Base-by-base conservation (phyloP, 2,113 vertebrate genomes). In the Cynocephalus volans region DNA sequence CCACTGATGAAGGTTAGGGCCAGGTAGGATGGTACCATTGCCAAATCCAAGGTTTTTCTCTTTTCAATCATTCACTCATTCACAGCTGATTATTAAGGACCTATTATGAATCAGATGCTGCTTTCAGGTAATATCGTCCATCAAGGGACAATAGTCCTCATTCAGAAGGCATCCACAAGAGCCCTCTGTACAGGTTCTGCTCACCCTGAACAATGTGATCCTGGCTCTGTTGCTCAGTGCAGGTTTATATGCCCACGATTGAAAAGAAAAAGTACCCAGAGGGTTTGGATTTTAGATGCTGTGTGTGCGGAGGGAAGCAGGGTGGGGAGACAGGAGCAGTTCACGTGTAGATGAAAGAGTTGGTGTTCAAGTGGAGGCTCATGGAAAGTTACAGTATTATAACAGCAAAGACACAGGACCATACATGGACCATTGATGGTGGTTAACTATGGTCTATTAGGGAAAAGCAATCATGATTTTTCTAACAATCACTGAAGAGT, bases 301-400 rank as follows among this genome's bases (percentile, higher is more conserved):
- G 3, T 72, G 21, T 26, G 14, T 64, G 18, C 18, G 14, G 26
- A 8, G 69, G 1, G 5, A 1, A 3, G 2, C 7, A 26, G 65
- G 45, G 41, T 41, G 41, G 41, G 1, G 5, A 1, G 4, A 3
- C 7, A 33, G 65, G n/a, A 75, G 4, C 0, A 58, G 4, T 3
- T 12, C 14, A 36, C 0, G 3, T 8, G 23, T 4, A 48, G 11
- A 48, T 19, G 28, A n/a, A 28, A 31, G 5, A 81, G 28, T 5
- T 6, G 2, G 23, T 18, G 3, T 64, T 41, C 28, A 26, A 17
- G 17, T 28, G 18, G 48, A 58, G 26, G 36, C 7, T 52, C 6
- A 1, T 26, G 52, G 24, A 4, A 13, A 81, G 5, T 31, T 24
- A n/a, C 0, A 8, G 10, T 13, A 31, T 12, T 4, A 11, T 41